Evolutionary conservation across 2,888 invertebrate genomes (phyloP).

Genomic region (Alviniconcha strummeri): DNA sequence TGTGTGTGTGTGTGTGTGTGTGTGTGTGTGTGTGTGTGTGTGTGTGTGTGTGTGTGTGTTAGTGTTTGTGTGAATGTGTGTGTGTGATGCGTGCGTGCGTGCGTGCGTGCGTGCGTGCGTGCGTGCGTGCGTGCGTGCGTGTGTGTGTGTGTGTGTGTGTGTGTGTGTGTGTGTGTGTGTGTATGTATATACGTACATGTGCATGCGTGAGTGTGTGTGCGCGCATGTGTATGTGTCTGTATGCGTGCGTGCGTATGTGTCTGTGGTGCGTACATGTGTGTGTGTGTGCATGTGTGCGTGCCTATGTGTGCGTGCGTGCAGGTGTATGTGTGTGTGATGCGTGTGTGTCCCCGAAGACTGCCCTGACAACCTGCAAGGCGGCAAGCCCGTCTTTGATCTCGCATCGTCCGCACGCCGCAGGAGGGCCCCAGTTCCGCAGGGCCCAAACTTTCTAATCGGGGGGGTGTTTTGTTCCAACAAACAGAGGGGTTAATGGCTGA

Average conservation of each 20-base stretch:
- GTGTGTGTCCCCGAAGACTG: neutral
- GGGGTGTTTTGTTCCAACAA: conserved; percentile 43
- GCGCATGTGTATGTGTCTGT: neutral
- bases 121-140: neutral
- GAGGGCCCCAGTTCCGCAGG: conserved; percentile 36
- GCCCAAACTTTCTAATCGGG: conserved; percentile 46
- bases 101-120: neutral
- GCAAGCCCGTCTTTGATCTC: conserved; percentile 41
- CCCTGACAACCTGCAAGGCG: conserved; percentile 34
- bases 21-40: conserved; percentile 1
- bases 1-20: neutral
- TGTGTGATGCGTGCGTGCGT: neutral
- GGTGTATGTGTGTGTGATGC: too few species aligned
- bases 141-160: conserved; percentile 8
- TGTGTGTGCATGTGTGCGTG: too few species aligned
- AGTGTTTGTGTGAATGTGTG: neutral
- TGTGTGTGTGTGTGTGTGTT: neutral
- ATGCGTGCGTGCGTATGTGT: too few species aligned
- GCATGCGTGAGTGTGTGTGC: neutral
- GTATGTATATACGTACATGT: neutral
- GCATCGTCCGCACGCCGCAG: conserved; percentile 30
- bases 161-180: neutral
- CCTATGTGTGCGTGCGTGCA: too few species aligned
- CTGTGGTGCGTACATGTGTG: too few species aligned
- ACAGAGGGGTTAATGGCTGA: conserved; percentile 44